Conservation (phyloP, 2,888 invertebrate species). For the Hydropsyche betteni region DNA sequence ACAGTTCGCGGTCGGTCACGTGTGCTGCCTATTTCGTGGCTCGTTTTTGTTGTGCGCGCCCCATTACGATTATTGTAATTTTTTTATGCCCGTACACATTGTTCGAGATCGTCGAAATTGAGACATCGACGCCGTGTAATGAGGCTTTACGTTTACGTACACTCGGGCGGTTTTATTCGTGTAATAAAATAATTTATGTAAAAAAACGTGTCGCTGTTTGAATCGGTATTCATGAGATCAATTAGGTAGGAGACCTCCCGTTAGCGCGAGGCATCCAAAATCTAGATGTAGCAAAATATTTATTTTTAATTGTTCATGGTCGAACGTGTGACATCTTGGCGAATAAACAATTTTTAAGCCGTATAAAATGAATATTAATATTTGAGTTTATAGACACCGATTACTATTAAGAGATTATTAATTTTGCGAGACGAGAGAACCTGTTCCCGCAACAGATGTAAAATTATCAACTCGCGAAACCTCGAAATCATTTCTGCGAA, state of each 20-base stretch:
- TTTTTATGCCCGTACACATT: conserved; percentile 10
- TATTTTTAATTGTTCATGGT: conserved; percentile 33
- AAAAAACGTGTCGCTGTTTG: not conserved
- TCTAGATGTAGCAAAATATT: conserved; percentile 2
- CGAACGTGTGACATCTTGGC: conserved; percentile 35
- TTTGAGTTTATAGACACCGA: conserved; percentile 30
- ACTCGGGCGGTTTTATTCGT: not conserved
- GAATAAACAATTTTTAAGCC: conserved; percentile 36
- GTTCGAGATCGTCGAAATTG: conserved; percentile 6
- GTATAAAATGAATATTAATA: conserved; percentile 33
- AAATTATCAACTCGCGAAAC: conserved; percentile 4
- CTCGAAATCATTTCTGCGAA: conserved; percentile 22
- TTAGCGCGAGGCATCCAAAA: conserved; percentile 2
- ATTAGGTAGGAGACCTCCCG: conserved; percentile 25
- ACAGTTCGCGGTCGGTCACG: conserved; percentile 49
- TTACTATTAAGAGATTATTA: conserved; percentile 37
- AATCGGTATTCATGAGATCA: conserved; percentile 9
- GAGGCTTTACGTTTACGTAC: not conserved
- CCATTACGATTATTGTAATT: conserved; percentile 28
- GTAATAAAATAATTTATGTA: not conserved
- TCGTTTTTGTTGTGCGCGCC: conserved; percentile 8
- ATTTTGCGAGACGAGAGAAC: conserved; percentile 30
- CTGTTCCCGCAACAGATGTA: conserved; percentile 30
- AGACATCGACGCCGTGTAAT: conserved; percentile 21
- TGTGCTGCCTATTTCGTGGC: conserved; percentile 47